Conservation (phyloP, 2,888 invertebrate genomes). For the Luperina testacea region DNA sequence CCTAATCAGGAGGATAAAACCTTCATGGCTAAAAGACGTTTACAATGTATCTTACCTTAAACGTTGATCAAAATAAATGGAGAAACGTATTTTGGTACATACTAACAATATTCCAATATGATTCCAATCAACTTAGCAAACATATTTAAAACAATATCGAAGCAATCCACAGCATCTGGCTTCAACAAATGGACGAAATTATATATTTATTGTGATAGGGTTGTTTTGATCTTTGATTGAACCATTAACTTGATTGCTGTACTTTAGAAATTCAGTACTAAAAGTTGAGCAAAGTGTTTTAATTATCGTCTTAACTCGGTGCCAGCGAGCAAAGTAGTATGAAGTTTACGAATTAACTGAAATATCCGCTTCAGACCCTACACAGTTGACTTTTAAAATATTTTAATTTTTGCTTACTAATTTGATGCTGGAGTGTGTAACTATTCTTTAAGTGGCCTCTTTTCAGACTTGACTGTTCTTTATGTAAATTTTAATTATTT, state of each 20-base stretch:
- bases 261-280: constrained; percentile 88
- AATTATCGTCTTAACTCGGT: constrained; percentile 88
- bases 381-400: constrained; percentile 78
- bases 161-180: constrained; percentile 69
- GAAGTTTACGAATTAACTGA: constrained; percentile 89
- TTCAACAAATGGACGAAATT: constrained; percentile 75
- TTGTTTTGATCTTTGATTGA: constrained; percentile 89
- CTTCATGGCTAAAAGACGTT: neutral
- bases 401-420: constrained; percentile 68
- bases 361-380: constrained; percentile 82
- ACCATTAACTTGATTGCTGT: constrained; percentile 88
- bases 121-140: constrained; percentile 44
- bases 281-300: constrained; percentile 89
- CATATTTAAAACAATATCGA: constrained; percentile 61
- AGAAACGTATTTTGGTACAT: neutral
- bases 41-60: neutral
- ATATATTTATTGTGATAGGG: constrained; percentile 84
- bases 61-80: neutral
- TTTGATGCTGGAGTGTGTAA: constrained; percentile 54
- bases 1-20: neutral
- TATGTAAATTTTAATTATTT: constrained; percentile 5
- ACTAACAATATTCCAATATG: constrained; percentile 18
- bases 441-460: constrained; percentile 44
- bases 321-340: constrained; percentile 83
- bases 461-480: neutral